These are phyloP conservation scores for Rhinopithecus roxellana DNA, from an alignment of 2,113 vertebrate species.

Conservation along the genomic window DNA sequence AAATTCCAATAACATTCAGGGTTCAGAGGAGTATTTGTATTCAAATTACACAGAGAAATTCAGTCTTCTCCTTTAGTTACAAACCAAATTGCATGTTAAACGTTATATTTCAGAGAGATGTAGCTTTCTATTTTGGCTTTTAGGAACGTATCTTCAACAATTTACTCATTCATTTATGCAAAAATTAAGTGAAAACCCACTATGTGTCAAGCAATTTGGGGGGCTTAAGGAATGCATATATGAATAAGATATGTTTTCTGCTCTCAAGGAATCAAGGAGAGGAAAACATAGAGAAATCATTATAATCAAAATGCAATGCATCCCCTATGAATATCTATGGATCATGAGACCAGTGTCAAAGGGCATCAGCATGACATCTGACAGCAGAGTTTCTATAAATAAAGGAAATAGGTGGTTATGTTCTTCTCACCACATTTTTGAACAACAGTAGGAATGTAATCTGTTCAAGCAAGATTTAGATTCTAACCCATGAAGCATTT, in stretches of 20 bases:
- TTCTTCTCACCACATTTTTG: not conserved
- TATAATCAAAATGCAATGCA: not conserved
- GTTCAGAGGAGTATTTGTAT: constrained; percentile 52
- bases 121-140: constrained; percentile 32
- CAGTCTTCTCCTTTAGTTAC: constrained; percentile 27
- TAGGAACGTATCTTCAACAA: constrained; percentile 8
- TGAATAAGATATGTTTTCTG: not conserved
- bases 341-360: not conserved
- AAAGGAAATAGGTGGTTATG: not conserved
- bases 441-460: not conserved
- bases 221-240: not conserved
- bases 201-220: not conserved
- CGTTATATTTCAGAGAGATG: constrained; percentile 35
- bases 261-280: not conserved
- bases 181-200: not conserved
- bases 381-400: not conserved
- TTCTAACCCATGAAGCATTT: not conserved
- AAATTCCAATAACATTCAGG: constrained; percentile 36
- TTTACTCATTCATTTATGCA: constrained; percentile 34
- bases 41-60: constrained; percentile 32
- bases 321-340: not conserved
- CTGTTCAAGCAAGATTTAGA: not conserved
- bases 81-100: constrained; percentile 50
- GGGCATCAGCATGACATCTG: not conserved
- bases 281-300: not conserved